Percentiles rank a stretch among this genome's conserved stretches.
Conservation (phyloP, 2,797 vertebrate genomes). For the Poeciliopsis gracilis region DNA sequence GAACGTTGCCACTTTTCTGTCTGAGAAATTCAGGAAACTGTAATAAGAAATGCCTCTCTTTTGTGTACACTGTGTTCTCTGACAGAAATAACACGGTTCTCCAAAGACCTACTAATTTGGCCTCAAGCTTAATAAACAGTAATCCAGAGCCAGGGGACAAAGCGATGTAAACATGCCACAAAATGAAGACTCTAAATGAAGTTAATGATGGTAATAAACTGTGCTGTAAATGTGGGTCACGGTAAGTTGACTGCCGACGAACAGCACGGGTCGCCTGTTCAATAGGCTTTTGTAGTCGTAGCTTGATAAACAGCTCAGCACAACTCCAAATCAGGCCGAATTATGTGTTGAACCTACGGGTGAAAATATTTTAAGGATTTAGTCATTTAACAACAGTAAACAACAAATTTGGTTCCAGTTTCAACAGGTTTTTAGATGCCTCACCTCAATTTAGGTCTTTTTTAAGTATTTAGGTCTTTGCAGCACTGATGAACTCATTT, state of each 20-base stretch:
- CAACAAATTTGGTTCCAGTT: background rate
- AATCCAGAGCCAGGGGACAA: slow-evolving; percentile 3
- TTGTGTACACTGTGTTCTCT: slow-evolving; percentile 24
- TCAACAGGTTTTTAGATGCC: background rate
- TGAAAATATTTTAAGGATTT: slow-evolving; percentile 9
- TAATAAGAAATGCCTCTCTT: slow-evolving; percentile 11
- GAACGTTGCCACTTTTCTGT: slow-evolving; percentile 12
- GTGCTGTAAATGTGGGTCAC: slow-evolving; percentile 27
- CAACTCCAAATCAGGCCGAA: background rate
- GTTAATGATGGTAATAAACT: slow-evolving; percentile 33
- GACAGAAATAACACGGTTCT: slow-evolving; percentile 35
- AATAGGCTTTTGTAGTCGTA: slow-evolving; percentile 7
- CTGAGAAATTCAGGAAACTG: slow-evolving; percentile 19
- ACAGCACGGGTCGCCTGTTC: slow-evolving; percentile 4
- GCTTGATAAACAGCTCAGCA: slow-evolving; percentile 14
- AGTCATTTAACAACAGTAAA: background rate
- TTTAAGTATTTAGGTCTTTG: background rate
- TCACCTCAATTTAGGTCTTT: background rate
- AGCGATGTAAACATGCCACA: slow-evolving; percentile 8
- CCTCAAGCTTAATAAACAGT: slow-evolving; percentile 18
- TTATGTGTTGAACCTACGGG: background rate
- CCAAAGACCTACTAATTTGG: slow-evolving; percentile 23
- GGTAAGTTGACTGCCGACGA: slow-evolving; percentile 12
- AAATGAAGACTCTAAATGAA: slow-evolving; percentile 9
- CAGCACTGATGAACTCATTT: background rate